Base-by-base conservation (phyloP, 1,140 invertebrate species). In the Hylaeus volcanicus region DNA sequence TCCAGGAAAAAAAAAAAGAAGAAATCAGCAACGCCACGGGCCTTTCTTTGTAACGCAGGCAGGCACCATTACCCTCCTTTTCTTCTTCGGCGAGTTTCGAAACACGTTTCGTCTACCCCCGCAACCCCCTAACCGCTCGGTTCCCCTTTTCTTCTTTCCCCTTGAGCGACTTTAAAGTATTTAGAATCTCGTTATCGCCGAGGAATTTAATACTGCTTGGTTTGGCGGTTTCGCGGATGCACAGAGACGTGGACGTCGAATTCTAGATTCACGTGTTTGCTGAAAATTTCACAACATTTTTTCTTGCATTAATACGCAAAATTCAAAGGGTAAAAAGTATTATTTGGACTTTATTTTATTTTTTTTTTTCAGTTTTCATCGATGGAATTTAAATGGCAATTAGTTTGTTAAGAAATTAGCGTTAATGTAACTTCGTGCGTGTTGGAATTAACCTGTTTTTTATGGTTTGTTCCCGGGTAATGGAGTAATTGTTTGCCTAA, bases 121-220 rank as follows among this genome's bases (percentile, higher is more conserved):
- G 53, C 15, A 63, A 83, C 37, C 82, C 72, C 80, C 64, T 56
- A 56, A 68, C 61, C 76, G 11, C 41, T 51, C 15, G 26, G 64
- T 51, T 69, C 45, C 53, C 26, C 48, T 15, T 56, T 74, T 14
- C 41, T 51, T 53, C 39, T 75, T 82, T 79, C 37, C 60, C 73
- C 58, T 87, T 83, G 81, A 86, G 84, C 85, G 81, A 86, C 69
- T 79, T 83, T 86, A 77, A 86, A 78, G 61, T 85, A 69, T 81
- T 87, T 84, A 87, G 74, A 84, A 86, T 87, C 81, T 82, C 70
- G 75, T 83, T 87, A 85, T 83, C 86, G 74, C 76, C 79, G 83
- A 87, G 74, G 68, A 88, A 83, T 88, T 83, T 88, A 88, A 88
- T 88, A 88, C 85, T 86, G 86, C 74, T 88, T 71, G 73, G 79